Evolutionary conservation across 2,113 vertebrate genomes (phyloP).

Genomic region (Trematocara variabile): DNA sequence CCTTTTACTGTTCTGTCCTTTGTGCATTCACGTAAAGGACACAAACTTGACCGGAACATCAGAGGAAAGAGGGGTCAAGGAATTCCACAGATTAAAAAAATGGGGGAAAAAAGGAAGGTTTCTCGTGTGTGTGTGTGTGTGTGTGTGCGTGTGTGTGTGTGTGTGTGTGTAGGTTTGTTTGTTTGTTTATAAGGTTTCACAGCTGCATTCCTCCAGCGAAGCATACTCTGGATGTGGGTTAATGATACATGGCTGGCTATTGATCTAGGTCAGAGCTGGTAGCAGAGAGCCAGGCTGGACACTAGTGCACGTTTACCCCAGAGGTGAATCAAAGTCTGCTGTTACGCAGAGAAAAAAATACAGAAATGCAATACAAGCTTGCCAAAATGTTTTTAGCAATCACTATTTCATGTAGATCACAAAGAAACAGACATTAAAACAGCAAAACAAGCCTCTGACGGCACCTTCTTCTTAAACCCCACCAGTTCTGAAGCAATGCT

Average conservation of each 20-base stretch:
- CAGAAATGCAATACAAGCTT: neutral
- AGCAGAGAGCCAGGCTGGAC: neutral
- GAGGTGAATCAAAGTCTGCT: neutral
- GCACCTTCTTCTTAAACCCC: neutral
- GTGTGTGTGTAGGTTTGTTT: neutral
- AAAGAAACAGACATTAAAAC: neutral
- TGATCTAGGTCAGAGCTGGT: constrained; percentile 36
- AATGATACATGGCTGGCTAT: constrained; percentile 38
- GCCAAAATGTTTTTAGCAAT: neutral
- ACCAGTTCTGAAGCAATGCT: neutral
- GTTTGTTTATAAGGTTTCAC: neutral
- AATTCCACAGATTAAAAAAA: neutral
- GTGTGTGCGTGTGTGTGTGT: neutral
- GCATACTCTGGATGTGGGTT: constrained; percentile 36
- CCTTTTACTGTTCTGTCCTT: neutral
- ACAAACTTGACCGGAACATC: constrained; percentile 20
- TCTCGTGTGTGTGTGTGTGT: neutral
- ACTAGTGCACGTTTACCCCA: neutral
- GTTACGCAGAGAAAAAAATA: neutral
- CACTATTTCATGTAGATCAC: neutral
- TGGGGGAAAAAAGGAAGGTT: neutral
- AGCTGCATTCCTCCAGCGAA: neutral
- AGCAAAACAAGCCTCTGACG: neutral
- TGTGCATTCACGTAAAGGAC: constrained; percentile 7
- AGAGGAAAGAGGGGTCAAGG: neutral